phyloP scores from a whole-genome alignment of 2,797 vertebrate species.

The Naso thynnoides region DNA sequence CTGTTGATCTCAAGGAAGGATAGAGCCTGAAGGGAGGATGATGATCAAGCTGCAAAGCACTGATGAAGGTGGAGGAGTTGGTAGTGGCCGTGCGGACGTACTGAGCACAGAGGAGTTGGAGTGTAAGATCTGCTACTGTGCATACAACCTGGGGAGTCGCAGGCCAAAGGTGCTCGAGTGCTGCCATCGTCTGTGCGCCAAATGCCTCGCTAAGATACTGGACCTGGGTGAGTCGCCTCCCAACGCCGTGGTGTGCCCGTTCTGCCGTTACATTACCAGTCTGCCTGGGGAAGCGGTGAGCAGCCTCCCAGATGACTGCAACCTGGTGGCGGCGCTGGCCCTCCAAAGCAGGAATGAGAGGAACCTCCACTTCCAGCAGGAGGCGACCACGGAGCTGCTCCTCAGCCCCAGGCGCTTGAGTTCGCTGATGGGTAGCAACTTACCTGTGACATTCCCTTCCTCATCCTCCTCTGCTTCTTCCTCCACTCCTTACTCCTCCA shows the following conservation, averaged over 20 bases:
- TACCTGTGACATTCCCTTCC: constrained; percentile 52
- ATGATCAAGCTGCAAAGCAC: constrained; percentile 58
- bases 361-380: constrained; percentile 80
- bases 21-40: constrained; percentile 3
- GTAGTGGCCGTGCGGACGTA: constrained; percentile 60
- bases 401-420: constrained; percentile 89
- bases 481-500: constrained; percentile 77
- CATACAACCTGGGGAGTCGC: constrained; percentile 87
- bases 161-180: constrained; percentile 94
- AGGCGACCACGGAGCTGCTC: constrained; percentile 88
- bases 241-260: constrained; percentile 90
- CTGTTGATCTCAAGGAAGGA: constrained; percentile 22
- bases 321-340: constrained; percentile 88
- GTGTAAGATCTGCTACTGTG: constrained; percentile 97
- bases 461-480: constrained; percentile 47
- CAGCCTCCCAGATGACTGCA: constrained; percentile 92
- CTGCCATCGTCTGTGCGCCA: constrained; percentile 94
- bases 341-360: constrained; percentile 88
- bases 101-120: constrained; percentile 89
- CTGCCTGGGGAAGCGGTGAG: constrained; percentile 87
- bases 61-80: constrained; percentile 22
- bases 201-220: constrained; percentile 93
- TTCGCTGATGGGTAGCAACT: constrained; percentile 87
- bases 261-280: constrained; percentile 92
- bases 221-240: constrained; percentile 91